Percentiles rank a stretch among this genome's conserved stretches.
Evolutionary conservation across 2,113 vertebrate genomes (phyloP).

Genomic region (Apodemus sylvaticus): DNA sequence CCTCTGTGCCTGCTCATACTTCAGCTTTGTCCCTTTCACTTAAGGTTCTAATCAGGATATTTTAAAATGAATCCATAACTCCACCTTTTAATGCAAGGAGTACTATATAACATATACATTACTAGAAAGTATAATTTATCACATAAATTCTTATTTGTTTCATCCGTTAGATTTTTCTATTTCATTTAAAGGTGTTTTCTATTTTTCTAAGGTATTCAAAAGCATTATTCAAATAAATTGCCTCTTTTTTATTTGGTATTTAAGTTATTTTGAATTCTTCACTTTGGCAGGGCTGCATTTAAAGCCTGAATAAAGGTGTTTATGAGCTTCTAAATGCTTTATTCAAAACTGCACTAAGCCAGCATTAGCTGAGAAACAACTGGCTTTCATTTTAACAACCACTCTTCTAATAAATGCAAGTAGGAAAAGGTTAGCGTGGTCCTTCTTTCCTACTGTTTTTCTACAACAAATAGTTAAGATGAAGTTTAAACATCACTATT

Average conservation of each 20-base stretch:
- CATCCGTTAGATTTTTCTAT: slow-evolving; percentile 5
- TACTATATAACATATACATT: not conserved
- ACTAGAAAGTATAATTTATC: slow-evolving; percentile 3
- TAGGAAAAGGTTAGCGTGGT: not conserved
- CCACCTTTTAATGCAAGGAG: slow-evolving; percentile 5
- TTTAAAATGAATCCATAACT: not conserved
- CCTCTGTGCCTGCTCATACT: not conserved
- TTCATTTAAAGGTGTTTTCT: not conserved
- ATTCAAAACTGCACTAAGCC: not conserved
- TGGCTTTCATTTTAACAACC: slow-evolving; percentile 16
- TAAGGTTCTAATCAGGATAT: not conserved
- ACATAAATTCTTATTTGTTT: slow-evolving; percentile 14
- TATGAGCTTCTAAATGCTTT: not conserved
- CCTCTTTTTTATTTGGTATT: slow-evolving; percentile 5
- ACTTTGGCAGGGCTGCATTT: not conserved
- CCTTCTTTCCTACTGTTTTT: not conserved
- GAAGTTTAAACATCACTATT: slow-evolving; percentile 3
- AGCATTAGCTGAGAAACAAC: not conserved
- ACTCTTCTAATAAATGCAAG: not conserved
- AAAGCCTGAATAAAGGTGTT: not conserved
- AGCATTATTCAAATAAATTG: not conserved
- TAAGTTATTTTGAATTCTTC: slow-evolving; percentile 27
- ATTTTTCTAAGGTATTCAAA: slow-evolving; percentile 33
- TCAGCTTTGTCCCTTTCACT: not conserved
- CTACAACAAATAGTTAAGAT: slow-evolving; percentile 9